Base-by-base conservation (phyloP, 2,888 invertebrate genomes). In the Eurytoma adleriae region DNA sequence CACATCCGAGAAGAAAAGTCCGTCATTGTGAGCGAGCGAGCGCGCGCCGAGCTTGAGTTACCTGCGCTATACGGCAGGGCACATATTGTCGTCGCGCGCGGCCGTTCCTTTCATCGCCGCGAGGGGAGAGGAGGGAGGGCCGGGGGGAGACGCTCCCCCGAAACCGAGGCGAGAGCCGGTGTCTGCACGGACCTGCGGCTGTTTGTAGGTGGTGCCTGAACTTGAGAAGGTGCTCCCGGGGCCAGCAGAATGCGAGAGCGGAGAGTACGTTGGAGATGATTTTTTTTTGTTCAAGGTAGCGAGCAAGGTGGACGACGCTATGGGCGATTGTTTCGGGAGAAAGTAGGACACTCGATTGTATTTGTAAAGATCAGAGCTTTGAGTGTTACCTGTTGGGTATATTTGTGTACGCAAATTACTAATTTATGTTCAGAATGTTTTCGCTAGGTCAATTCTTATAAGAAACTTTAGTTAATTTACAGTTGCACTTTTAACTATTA, bases 161-260 rank as follows among this genome's bases (percentile, higher is more conserved):
- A 72, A 79, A 78, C 66, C 30, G 64, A 71, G 62, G 56, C 20
- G 30, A 67, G 71, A 74, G 70, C 73, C 62, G 1, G 56, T 40
- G 24, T 20, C 16, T 7, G 16, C 14, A n/a, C n/a, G 48, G 48
- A 78, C 81, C 80, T 79, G 83, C 75, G 67, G 16, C 83, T 85
- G 84, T 85, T 86, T 84, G 84, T 86, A 86, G 84, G 83, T 85
- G 85, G 84, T 85, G 85, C 81, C 30, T 85, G 84, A 86, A 87
- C 85, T 84, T 87, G 84, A 86, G 84, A 85, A 83, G 82, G 82
- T 66, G 83, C 72, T 76, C 40, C 78, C 78, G 74, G 73, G 77
- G 52, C 48, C 64, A 57, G 4, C 20, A 27, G 70, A 57, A 77
- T 48, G 62, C 54, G 62, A 64, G 62, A 2, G 20, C 4, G 20